phyloP scores from a whole-genome alignment of 2,113 vertebrate species.

The Callorhinus ursinus region DNA sequence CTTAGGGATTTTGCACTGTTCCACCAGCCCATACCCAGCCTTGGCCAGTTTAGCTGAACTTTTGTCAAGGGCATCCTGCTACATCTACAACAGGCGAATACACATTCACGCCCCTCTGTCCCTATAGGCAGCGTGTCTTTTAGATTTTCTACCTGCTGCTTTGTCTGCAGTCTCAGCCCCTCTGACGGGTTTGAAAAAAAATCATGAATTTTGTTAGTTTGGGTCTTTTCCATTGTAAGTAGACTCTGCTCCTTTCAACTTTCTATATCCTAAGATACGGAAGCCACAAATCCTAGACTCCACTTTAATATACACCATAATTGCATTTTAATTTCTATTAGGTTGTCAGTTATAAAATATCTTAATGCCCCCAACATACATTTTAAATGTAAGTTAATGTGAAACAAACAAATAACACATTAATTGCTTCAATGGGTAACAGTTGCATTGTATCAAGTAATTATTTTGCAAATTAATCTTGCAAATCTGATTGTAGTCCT shows the following conservation, averaged over 20 bases:
- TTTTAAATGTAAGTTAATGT: not conserved
- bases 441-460: not conserved
- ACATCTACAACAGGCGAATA: not conserved
- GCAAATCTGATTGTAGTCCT: not conserved
- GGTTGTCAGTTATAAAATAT: not conserved
- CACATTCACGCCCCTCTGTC: not conserved
- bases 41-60: not conserved
- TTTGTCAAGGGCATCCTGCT: not conserved
- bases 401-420: not conserved
- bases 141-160: not conserved
- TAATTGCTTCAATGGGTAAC: not conserved
- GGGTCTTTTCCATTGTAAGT: not conserved
- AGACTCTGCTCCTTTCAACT: not conserved
- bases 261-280: not conserved
- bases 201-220: not conserved
- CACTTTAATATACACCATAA: not conserved
- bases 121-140: fast-evolving
- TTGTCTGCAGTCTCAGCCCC: not conserved
- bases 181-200: not conserved
- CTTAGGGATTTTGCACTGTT: not conserved
- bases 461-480: not conserved
- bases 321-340: not conserved
- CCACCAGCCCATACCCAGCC: not conserved
- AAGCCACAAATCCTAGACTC: not conserved
- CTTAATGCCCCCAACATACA: not conserved